A percentile compares a stretch with the other conserved stretches of the same genome.
phyloP scores from a whole-genome alignment of 1,140 invertebrate species.

The Caenorhabditis latens region DNA sequence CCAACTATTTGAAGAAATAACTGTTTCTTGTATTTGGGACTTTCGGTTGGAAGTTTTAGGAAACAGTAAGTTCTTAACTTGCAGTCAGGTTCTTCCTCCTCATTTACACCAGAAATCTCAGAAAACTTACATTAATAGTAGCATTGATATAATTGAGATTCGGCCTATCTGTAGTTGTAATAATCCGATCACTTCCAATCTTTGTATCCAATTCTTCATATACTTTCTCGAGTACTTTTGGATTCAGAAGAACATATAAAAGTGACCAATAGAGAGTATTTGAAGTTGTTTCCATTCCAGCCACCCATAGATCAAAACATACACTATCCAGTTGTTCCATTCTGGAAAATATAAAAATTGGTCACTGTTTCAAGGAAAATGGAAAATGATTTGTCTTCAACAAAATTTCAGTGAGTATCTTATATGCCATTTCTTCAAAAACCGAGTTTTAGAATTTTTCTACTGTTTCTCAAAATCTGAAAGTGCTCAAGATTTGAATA shows the following conservation, averaged over 20 bases:
- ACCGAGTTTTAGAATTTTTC: no score
- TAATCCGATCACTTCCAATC: slow-evolving; percentile 54
- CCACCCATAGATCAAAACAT: slow-evolving; percentile 59
- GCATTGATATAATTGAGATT: slow-evolving; percentile 49
- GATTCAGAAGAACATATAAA: slow-evolving; percentile 51
- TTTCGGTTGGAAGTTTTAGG: no score
- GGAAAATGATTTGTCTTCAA: not conserved
- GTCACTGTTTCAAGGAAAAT: not conserved
- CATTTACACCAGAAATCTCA: not conserved
- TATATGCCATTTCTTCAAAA: no score
- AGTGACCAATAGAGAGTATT: slow-evolving; percentile 60
- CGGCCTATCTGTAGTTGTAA: slow-evolving; percentile 30
- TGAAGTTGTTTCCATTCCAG: slow-evolving; percentile 64
- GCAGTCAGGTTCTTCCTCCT: no score
- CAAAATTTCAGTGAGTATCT: no score
- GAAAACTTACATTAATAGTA: slow-evolving; percentile 8
- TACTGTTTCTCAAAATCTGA: no score
- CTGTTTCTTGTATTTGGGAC: no score
- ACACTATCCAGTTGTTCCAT: slow-evolving; percentile 57
- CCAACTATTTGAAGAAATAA: no score
- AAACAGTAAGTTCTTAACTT: no score
- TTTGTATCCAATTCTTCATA: slow-evolving; percentile 23
- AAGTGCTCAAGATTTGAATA: no score
- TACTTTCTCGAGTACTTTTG: slow-evolving; percentile 46
- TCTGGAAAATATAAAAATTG: slow-evolving; percentile 36